Evolutionary conservation across 2,113 vertebrate species (phyloP), one percentile per base, ranked within the genome.

Genomic region (Archocentrus centrarchus): DNA sequence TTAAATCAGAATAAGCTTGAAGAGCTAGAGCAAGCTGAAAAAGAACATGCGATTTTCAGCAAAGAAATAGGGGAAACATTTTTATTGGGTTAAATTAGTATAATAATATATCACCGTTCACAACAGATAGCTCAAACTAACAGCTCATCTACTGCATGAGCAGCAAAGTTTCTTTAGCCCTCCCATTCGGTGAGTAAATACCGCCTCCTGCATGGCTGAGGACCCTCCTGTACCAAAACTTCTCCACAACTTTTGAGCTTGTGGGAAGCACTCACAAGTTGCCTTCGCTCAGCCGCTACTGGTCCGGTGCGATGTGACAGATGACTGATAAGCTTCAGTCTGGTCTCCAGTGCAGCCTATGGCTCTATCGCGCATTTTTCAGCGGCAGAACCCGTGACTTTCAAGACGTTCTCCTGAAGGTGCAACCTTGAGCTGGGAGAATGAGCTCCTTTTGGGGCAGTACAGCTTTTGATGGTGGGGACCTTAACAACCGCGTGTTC

Each of bases 401-500:
- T 68, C n/a, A 44, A 84, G 86, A 85, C 66, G 73, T 37, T 79
- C 59, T 39, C 82, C 64, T 80, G 37, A 86, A 87, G 80, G 75
- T 85, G 70, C 62, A 78, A 60, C 79, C 81, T 62, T 44, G 15
- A 84, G 80, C 80, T 18, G 78, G 90, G 82, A 93, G 66, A 88
- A 95, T 93, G 94, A 92, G 87, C 80, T 86, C 88, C 13, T 61
- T 82, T 79, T 84, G 77, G 86, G 82, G 76, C 70, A 82, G 7
- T 62, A 61, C 81, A 59, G 66, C 62, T 78, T 39, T 91, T 70
- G 91, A 82, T 83, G 92, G 85, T 90, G 39, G 63, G 39, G 86
- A 92, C 73, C 59, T 20, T 8, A 82, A 86, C 78, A 77, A 59
- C 82, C 91, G 91, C 79, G 41, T 75, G 83, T 93, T 93, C 77